Percentiles rank a stretch among this genome's conserved stretches.
phyloP scores from a whole-genome alignment of 2,797 vertebrate genomes.

The Sebastes kiyomatsui region DNA sequence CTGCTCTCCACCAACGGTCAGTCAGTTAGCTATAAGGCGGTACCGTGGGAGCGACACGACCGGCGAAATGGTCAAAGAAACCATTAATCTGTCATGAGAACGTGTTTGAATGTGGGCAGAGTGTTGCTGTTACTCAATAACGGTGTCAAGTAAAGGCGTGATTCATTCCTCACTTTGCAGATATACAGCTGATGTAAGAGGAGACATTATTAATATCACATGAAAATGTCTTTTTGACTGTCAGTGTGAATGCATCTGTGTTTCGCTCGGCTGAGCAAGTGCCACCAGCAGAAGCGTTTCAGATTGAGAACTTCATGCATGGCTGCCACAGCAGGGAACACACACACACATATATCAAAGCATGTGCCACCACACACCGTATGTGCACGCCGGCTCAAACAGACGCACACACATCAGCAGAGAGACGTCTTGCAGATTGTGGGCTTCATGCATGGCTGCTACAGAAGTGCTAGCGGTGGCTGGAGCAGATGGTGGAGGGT shows the following conservation, averaged over 20 bases:
- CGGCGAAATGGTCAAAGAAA: conserved; percentile 3
- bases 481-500: conserved; percentile 77
- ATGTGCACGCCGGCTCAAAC: background rate
- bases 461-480: conserved; percentile 62
- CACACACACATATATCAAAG: conserved; percentile 8
- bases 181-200: conserved; percentile 17
- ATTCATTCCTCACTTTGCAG: conserved; percentile 4
- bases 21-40: conserved; percentile 28
- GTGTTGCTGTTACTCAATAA: conserved; percentile 1
- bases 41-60: background rate
- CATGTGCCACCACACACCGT: conserved; percentile 5
- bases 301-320: conserved; percentile 68
- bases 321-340: conserved; percentile 44
- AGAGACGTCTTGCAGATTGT: conserved; percentile 75
- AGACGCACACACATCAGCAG: conserved; percentile 43
- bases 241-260: conserved; percentile 23
- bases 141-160: background rate
- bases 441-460: conserved; percentile 77
- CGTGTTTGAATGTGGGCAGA: background rate
- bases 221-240: conserved; percentile 20
- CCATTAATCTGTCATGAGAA: background rate
- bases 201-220: conserved; percentile 26
- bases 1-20: conserved; percentile 95
- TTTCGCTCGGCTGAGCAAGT: conserved; percentile 45
- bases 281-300: conserved; percentile 62